Evolutionary conservation across 2,888 invertebrate species (phyloP), one percentile per base, ranked within the genome.

Genomic region (Hydraecia micacea): DNA sequence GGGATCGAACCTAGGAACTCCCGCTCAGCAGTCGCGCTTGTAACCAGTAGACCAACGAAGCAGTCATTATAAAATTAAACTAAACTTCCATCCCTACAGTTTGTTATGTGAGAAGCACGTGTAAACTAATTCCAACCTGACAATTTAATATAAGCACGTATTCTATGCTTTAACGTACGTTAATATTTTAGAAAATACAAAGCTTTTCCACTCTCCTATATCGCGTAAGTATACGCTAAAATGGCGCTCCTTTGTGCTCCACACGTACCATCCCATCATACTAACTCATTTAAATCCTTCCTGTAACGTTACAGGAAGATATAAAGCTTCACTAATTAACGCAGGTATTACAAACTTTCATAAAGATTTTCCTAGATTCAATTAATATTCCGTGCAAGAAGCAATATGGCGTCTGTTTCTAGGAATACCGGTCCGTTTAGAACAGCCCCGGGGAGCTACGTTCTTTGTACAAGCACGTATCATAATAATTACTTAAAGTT

Each of bases 251-350:
- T 81, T 84, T 81, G 81, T 80, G 68, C 46, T 46, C 13, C 13
- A 42, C 66, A 67, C 67, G 71, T 67, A 46, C 15, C 79, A 32
- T 68, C 39, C 21, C 70, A 15, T 25, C 49, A 15, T 28, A 83
- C 39, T 49, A 63, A 79, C 36, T 79, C 63, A 79, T 81, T 72
- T 84, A 68, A 68, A 84, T 67, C 80, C 80, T 52, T 52, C 15
- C 52, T 62, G 63, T 15, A 15, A 79, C 58, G 15, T 39, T 46
- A 74, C 70, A 55, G 15, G 42, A 39, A n/a, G 6, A 58, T 77
- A 66, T 67, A 36, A 52, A 58, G 68, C 49, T 79, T 62, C 36
- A 32, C 32, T 72, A 72, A 81, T 81, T 68, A 84, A 79, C 67
- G 32, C 39, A 77, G n/a, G 28, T 77, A 46, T 67, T 71, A 67